Evolutionary conservation across 2,797 vertebrate genomes (phyloP), one percentile per base, ranked within the genome.

Genomic region (Lutjanus campechanus): DNA sequence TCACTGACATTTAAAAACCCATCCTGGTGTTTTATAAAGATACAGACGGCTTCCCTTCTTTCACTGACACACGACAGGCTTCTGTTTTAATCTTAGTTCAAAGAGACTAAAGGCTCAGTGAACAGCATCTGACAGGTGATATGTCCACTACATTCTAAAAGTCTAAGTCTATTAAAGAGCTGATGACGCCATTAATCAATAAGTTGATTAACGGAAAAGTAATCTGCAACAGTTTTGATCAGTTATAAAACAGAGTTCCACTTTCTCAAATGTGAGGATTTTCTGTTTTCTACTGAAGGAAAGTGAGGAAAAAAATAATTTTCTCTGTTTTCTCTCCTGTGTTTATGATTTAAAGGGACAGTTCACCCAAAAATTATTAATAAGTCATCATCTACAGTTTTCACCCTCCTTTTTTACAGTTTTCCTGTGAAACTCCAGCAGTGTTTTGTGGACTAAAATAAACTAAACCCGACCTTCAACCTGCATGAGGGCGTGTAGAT

Each of bases 131-230:
- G 69, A 75, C 62, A 25, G 41, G 11, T 49, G 56, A 79, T 1
- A 76, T 1, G 16, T 79, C 59, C 17, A 44, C 58, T 70, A 85
- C 82, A 60, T 67, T 76, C 88, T 87, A 79, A 36, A 41, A n/a
- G 58, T 25, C 73, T 70, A 82, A 13, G 43, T 44, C 44, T 72
- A 55, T 40, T 3, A 56, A 0, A 50, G 49, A 22, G 62, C 53
- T 15, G 43, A 51, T 15, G 10, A 51, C 15, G 10, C 3, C 1
- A 49, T 47, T 19, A 12, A 69, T 62, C 58, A 0, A 17, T 66
- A 1, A 20, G 12, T n/a, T 0, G 11, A 73, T 12, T 0, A 0
- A 10, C 8, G 6, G n/a, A 61, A 59, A 53, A 36, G 11, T 15
- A 19, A 69, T 36, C 36, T 46, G 17, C 40, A 36, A 47, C 11